A percentile compares a stretch with the other conserved stretches of the same genome.
Conservation (phyloP, 2,888 invertebrate genomes). For the Caenorhabditis panamensis region DNA sequence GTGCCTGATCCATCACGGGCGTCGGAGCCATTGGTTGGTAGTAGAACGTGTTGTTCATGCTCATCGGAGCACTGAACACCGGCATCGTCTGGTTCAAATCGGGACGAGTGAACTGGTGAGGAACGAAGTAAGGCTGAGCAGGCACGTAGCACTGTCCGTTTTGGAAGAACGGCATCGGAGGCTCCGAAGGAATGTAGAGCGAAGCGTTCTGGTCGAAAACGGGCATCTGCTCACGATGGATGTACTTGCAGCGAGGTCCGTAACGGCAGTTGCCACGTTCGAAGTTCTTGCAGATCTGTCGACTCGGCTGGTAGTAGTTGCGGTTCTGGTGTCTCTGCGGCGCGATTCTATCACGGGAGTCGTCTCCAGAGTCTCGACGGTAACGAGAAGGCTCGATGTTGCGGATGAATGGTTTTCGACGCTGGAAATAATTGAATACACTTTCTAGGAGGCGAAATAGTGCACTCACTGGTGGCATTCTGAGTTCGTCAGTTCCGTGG, state of each 20-base stretch:
- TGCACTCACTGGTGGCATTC: conserved; percentile 52
- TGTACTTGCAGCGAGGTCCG: conserved; percentile 32
- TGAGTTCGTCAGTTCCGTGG: conserved; percentile 64
- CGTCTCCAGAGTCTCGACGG: background rate
- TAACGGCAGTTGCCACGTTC: conserved; percentile 44
- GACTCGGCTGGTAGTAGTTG: background rate
- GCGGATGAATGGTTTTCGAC: background rate
- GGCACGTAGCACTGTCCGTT: conserved; percentile 21
- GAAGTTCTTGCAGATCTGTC: conserved; percentile 34
- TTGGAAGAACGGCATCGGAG: conserved; percentile 1
- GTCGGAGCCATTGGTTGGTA: conserved; percentile 14
- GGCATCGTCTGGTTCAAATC: conserved; percentile 26
- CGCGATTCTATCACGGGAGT: background rate
- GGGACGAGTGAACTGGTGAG: background rate
- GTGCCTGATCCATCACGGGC: conserved; percentile 31
- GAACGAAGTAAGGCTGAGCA: conserved; percentile 1
- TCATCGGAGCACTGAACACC: background rate
- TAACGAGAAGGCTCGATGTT: conserved; percentile 4
- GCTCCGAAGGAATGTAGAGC: background rate
- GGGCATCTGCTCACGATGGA: conserved; percentile 20
- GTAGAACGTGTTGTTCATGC: conserved; percentile 11
- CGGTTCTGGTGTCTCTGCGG: conserved; percentile 6
- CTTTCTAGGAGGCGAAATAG: background rate
- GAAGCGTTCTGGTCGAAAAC: conserved; percentile 12
- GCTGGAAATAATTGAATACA: background rate